A percentile compares a stretch with the other conserved stretches of the same genome.
Evolutionary conservation across 2,888 invertebrate species (phyloP).

Genomic region (Tachina fera): DNA sequence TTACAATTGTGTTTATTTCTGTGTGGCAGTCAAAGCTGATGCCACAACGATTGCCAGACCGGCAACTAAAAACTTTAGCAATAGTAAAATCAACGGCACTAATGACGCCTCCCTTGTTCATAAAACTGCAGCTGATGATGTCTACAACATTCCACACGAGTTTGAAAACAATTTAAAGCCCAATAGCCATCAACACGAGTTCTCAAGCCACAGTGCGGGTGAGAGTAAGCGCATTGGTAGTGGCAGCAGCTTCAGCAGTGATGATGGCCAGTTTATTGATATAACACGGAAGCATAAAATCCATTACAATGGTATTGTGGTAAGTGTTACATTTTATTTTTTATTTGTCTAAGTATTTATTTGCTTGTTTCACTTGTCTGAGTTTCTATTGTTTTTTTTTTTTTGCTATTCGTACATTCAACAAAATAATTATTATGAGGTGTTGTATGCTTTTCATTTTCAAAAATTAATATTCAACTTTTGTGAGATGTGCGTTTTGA

Average conservation of each 20-base stretch:
- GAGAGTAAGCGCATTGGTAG: conserved; percentile 22
- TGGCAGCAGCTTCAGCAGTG: conserved; percentile 3
- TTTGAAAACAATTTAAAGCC: conserved; percentile 45
- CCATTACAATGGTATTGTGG: conserved; percentile 81
- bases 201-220: conserved; percentile 8
- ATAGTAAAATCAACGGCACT: conserved; percentile 17
- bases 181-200: conserved; percentile 19
- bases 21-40: conserved; percentile 50
- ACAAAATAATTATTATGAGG: conserved; percentile 1
- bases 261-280: conserved; percentile 76
- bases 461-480: conserved; percentile 41
- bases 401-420: background rate
- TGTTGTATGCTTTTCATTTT: conserved; percentile 9
- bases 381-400: conserved; percentile 33
- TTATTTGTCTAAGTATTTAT: conserved; percentile 37
- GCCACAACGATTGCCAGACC: conserved; percentile 25
- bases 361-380: conserved; percentile 50
- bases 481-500: conserved; percentile 38
- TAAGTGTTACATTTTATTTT: conserved; percentile 73
- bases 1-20: conserved; percentile 73
- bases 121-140: conserved; percentile 28
- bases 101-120: conserved; percentile 4
- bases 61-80: conserved; percentile 1
- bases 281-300: conserved; percentile 80
- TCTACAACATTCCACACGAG: conserved; percentile 11